A percentile compares a stretch with the other conserved stretches of the same genome.
Conservation (phyloP, 2,113 vertebrate genomes). For the Halcyon malimbica region DNA sequence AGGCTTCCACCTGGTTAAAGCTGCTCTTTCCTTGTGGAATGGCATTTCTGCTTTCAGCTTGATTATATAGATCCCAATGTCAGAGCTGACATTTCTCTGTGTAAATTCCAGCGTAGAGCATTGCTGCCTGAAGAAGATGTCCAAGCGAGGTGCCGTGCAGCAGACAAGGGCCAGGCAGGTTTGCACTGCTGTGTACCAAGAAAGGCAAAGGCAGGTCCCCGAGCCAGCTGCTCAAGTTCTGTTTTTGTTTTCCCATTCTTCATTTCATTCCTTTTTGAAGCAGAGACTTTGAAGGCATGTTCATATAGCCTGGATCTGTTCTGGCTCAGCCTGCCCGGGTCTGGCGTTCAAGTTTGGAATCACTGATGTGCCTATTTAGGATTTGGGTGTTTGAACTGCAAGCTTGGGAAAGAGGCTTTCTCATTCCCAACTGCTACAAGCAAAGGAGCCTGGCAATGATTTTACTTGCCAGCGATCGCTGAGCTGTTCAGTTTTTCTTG, state of each 20-base stretch:
- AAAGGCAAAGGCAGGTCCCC: neutral
- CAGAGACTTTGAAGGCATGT: neutral
- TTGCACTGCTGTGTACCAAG: neutral
- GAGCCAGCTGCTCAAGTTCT: neutral
- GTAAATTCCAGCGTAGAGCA: neutral
- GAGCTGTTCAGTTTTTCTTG: neutral
- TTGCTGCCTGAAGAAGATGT: neutral
- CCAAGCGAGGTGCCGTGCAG: neutral
- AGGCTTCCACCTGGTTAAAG: neutral
- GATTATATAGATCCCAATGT: accelerated
- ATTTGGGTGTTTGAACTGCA: neutral
- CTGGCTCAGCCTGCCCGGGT: neutral
- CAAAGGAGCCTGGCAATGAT: neutral
- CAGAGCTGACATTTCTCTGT: neutral
- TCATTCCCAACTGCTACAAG: neutral
- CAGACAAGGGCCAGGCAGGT: neutral
- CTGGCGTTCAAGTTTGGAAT: neutral
- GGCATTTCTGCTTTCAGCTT: neutral
- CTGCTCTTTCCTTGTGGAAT: neutral
- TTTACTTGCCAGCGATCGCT: neutral
- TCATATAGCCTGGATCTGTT: neutral
- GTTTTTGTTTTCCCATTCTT: neutral
- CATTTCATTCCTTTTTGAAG: neutral
- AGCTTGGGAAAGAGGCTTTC: neutral
- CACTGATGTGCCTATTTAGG: neutral